Base-by-base conservation (phyloP, 1,140 invertebrate species). In the Polypedilum vanderplanki region DNA sequence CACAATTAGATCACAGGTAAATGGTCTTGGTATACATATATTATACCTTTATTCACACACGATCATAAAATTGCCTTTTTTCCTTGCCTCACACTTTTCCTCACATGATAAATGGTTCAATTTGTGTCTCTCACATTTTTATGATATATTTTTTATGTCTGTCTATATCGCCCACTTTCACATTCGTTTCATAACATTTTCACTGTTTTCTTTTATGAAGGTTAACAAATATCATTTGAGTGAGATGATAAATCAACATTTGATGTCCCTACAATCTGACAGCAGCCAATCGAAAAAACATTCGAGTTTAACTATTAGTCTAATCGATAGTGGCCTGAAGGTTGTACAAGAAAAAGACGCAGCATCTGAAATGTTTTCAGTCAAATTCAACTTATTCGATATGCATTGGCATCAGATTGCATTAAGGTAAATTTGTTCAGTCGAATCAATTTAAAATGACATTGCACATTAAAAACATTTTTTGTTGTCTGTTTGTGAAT, bases 311-410 rank as follows among this genome's bases (percentile, higher is more conserved):
- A 70, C 17, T 20, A 70, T 70, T 18, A 18, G 17, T 10, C 1
- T 70, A 18, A 70, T 22, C 17, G 65, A 70, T 18, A 20, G 9
- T 0, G 65, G 17, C 7, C 1, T 70, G 9, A 70, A 18, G 18
- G 5, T 70, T 8, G 17, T 70, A 7, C 17, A 18, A 20, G 65
- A 70, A 20, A 70, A 20, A 7, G 17, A 70, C 1, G n/a, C 17
- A 18, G 18, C 65, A 70, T 70, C 65, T 10, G 65, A 70, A 70
- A 70, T 70, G 65, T 70, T 70, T 70, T 10, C 65, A 5, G 18
- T 70, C 65, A 70, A 70, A 70, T 70, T 18, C 1, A 70, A 20
- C 20, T 70, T 70, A 70, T 70, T 70, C 5, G 65, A 70, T 70
- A 18, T 70, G 17, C 17, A 22, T 10, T 70, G 65, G 65, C 65